These are phyloP conservation scores for Diarsia rubi DNA, from an alignment of 2,888 invertebrate genomes.

Conservation along the genomic window DNA sequence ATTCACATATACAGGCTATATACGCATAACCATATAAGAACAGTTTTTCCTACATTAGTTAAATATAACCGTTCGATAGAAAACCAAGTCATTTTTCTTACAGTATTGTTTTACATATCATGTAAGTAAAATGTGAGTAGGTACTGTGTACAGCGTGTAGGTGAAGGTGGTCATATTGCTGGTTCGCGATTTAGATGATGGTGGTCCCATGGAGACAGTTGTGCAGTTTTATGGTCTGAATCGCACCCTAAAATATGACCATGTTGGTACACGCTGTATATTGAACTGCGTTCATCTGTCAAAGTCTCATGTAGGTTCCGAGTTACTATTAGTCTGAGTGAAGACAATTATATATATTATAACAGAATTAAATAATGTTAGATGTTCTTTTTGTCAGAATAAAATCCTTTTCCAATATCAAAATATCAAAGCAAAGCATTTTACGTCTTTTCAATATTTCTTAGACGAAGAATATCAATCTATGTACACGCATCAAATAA, in stretches of 20 bases:
- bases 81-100: slow-evolving; percentile 12
- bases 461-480: slow-evolving; percentile 52
- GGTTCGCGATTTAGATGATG: no score
- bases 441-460: slow-evolving; percentile 51
- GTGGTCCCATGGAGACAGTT: no score
- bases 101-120: slow-evolving; percentile 3
- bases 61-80: slow-evolving; percentile 6
- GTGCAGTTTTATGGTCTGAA: no score
- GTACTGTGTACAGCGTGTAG: no score
- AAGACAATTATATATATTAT: slow-evolving; percentile 20
- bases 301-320: slow-evolving; percentile 5
- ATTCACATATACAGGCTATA: slow-evolving; percentile 14
- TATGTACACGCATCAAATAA: slow-evolving; percentile 64
- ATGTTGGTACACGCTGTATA: background rate
- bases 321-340: slow-evolving; percentile 7
- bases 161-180: no score
- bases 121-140: background rate
- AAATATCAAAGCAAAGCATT: slow-evolving; percentile 48
- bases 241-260: no score
- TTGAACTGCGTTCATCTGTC: slow-evolving; percentile 15
- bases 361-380: slow-evolving; percentile 10
- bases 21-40: slow-evolving; percentile 6
- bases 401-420: slow-evolving; percentile 40
- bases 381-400: slow-evolving; percentile 22
- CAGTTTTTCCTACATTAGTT: slow-evolving; percentile 38